Conservation (phyloP, 2,797 vertebrate species). For the Phrynocephalus vlangalii region DNA sequence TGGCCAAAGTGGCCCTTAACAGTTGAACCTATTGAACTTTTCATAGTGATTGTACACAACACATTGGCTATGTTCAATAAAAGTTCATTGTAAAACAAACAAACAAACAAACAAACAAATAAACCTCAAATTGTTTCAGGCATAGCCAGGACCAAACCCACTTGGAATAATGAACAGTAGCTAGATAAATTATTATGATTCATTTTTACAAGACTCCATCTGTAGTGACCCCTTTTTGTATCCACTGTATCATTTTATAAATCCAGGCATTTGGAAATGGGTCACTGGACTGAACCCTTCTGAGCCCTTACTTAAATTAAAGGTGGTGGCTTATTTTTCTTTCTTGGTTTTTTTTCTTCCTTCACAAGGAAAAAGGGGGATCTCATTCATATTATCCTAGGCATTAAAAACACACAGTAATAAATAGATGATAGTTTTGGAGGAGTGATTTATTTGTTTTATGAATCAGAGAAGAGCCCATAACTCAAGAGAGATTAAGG, state of each 20-base stretch:
- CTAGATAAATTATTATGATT: neutral
- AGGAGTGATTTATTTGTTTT: conserved; percentile 83
- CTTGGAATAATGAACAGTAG: neutral
- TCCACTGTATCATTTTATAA: neutral
- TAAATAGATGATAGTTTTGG: conserved; percentile 78
- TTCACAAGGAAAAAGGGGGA: conserved; percentile 38
- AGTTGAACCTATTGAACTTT: no score
- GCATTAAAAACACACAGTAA: conserved; percentile 74
- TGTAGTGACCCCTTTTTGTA: neutral
- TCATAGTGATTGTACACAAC: no score
- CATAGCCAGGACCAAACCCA: no score
- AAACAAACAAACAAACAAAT: no score
- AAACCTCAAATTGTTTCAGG: no score
- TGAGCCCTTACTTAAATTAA: neutral
- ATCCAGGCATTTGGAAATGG: neutral
- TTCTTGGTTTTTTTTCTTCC: neutral
- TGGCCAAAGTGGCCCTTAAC: no score
- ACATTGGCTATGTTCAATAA: no score
- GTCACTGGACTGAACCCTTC: neutral
- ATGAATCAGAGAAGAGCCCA: conserved; percentile 80
- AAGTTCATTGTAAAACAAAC: no score
- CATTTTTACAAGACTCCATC: neutral
- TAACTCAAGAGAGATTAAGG: conserved; percentile 79
- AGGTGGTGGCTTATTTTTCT: neutral
- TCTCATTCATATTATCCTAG: conserved; percentile 48